phyloP scores from a whole-genome alignment of 2,113 vertebrate genomes.

The Addax nasomaculatus region DNA sequence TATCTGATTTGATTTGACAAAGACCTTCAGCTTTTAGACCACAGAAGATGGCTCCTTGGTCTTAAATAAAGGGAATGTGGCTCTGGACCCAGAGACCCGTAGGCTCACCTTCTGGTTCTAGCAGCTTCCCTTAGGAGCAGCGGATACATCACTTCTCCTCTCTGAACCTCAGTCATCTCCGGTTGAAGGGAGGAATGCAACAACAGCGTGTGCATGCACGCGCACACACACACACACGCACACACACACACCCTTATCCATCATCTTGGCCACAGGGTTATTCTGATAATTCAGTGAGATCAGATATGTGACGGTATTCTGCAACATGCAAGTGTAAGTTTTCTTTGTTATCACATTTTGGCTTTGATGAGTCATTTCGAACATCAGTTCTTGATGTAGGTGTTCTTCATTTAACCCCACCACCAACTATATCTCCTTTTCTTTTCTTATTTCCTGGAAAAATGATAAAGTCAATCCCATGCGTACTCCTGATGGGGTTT shows the following conservation, averaged over 20 bases:
- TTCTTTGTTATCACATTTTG: slow-evolving; percentile 34
- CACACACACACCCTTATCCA: neutral
- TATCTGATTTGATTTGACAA: slow-evolving; percentile 7
- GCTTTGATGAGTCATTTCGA: slow-evolving; percentile 25
- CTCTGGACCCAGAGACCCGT: neutral
- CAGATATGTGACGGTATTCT: neutral
- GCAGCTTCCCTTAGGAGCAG: neutral
- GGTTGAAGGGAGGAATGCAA: neutral
- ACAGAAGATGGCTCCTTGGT: neutral
- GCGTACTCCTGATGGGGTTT: neutral
- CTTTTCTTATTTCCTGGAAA: neutral
- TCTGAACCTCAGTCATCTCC: neutral
- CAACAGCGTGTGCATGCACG: rapidly evolving
- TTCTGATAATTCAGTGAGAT: slow-evolving; percentile 39
- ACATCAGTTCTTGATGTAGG: neutral
- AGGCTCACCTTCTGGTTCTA: neutral
- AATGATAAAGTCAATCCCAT: neutral
- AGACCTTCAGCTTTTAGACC: neutral
- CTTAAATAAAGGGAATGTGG: neutral
- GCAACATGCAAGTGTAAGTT: neutral
- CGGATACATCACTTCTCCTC: neutral
- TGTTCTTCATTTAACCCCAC: neutral
- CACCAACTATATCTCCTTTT: neutral
- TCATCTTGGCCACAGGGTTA: neutral
- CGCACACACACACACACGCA: neutral